Evolutionary conservation across 2,797 vertebrate genomes (phyloP).

Genomic region (Pitangus sulphuratus): DNA sequence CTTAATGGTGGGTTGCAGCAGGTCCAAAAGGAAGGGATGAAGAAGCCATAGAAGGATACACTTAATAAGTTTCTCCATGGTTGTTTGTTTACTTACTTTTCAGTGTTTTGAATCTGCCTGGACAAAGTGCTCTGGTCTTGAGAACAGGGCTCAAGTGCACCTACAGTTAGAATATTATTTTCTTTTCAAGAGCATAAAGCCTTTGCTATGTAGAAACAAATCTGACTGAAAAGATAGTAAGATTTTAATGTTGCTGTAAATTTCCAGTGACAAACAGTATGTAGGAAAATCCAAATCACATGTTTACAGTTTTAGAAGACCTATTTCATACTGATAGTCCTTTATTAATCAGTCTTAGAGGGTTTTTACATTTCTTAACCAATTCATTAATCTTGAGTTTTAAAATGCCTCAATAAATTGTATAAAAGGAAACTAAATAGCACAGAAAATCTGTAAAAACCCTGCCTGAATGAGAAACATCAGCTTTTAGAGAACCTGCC

Average conservation of each 20-base stretch:
- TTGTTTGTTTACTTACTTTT: background rate
- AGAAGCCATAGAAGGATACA: background rate
- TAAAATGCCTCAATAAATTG: background rate
- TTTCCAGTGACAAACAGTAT: background rate
- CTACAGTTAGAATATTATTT: background rate
- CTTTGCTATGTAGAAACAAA: background rate
- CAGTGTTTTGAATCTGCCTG: background rate
- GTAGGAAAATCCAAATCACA: background rate
- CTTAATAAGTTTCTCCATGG: background rate
- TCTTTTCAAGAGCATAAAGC: background rate
- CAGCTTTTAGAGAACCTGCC: background rate
- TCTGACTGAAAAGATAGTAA: background rate
- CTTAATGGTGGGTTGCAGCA: background rate
- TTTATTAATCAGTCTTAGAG: background rate
- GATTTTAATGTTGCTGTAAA: background rate
- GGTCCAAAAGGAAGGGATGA: background rate
- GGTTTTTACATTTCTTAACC: background rate
- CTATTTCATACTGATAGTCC: background rate
- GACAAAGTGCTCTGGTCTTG: background rate
- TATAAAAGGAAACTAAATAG: background rate
- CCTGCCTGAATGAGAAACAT: background rate
- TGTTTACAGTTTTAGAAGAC: background rate
- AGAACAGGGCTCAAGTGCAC: background rate
- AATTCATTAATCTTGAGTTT: background rate
- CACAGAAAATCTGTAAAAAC: background rate